A percentile compares a stretch with the other conserved stretches of the same genome.
phyloP scores from a whole-genome alignment of 1,140 invertebrate species.

The Aphelinus certus region DNA sequence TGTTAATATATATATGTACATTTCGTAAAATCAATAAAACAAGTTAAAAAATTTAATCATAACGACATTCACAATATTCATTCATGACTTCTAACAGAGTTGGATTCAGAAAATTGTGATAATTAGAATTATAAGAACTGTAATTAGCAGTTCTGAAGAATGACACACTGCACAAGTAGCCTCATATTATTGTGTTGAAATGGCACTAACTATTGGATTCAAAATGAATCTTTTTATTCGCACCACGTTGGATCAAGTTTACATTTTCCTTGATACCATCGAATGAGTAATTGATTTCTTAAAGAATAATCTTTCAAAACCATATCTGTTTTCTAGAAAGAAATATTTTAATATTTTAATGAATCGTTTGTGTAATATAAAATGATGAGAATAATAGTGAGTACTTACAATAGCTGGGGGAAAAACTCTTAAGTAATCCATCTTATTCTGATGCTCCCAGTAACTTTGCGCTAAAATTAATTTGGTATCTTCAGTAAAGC shows the following conservation, averaged over 20 bases:
- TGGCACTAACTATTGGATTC: not conserved
- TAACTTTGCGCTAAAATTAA: conserved; percentile 74
- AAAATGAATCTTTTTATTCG: conserved; percentile 46
- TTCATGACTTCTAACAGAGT: no score
- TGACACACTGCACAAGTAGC: not conserved
- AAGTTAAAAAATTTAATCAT: no score
- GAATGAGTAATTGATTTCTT: conserved; percentile 75
- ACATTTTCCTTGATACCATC: conserved; percentile 89
- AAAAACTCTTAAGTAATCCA: conserved; percentile 82
- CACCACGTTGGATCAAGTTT: conserved; percentile 79
- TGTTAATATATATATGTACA: conserved; percentile 32
- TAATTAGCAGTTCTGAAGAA: no score
- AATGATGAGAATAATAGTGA: conserved; percentile 14
- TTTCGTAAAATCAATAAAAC: conserved; percentile 39
- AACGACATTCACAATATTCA: no score
- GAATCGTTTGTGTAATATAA: not conserved
- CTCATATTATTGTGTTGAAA: not conserved
- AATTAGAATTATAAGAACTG: no score
- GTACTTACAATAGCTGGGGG: conserved; percentile 78
- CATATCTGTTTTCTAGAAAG: conserved; percentile 63
- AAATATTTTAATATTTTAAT: conserved; percentile 8
- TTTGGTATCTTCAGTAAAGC: conserved; percentile 73
- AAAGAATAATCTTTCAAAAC: conserved; percentile 66
- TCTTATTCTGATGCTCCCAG: conserved; percentile 80
- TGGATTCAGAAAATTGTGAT: no score